A percentile compares a stretch with the other conserved stretches of the same genome.
phyloP scores from a whole-genome alignment of 2,113 vertebrate species.

The Meriones unguiculatus region DNA sequence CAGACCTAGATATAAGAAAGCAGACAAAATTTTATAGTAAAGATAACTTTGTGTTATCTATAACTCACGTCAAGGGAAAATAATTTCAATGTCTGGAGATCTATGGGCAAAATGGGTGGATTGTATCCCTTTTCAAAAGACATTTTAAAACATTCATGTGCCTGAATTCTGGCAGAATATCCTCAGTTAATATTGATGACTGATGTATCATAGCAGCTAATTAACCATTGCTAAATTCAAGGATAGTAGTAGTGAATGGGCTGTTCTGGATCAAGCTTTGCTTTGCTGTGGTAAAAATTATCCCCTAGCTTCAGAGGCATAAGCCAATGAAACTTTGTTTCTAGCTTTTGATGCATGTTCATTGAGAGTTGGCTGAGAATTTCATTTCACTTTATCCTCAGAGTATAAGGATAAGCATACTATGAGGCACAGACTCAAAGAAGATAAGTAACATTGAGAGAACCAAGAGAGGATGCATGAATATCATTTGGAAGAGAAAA shows the following conservation, averaged over 20 bases:
- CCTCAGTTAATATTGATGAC: constrained; percentile 15
- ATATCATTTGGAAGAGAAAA: no score
- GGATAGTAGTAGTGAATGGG: background rate
- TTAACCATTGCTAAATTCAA: constrained; percentile 48
- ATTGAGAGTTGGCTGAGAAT: constrained; percentile 5
- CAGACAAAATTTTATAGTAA: constrained; percentile 18
- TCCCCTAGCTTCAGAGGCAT: background rate
- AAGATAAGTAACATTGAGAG: no score
- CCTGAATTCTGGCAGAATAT: background rate
- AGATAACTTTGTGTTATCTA: constrained; percentile 28
- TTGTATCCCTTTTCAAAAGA: constrained; percentile 22
- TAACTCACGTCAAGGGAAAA: constrained; percentile 50
- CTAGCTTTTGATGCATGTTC: background rate
- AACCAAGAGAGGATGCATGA: no score
- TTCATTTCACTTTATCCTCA: constrained; percentile 1
- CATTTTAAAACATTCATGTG: constrained; percentile 9
- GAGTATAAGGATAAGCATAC: no score
- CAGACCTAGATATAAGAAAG: constrained; percentile 42
- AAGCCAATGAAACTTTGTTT: constrained; percentile 9
- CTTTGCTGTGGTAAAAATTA: constrained; percentile 27
- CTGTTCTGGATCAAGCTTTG: background rate
- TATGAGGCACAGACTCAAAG: no score
- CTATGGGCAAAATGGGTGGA: background rate
- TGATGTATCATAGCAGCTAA: constrained; percentile 28
- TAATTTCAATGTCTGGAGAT: constrained; percentile 48